These are phyloP conservation scores for Lutjanus argentimaculatus DNA, from an alignment of 2,797 vertebrate genomes.

Conservation along the genomic window DNA sequence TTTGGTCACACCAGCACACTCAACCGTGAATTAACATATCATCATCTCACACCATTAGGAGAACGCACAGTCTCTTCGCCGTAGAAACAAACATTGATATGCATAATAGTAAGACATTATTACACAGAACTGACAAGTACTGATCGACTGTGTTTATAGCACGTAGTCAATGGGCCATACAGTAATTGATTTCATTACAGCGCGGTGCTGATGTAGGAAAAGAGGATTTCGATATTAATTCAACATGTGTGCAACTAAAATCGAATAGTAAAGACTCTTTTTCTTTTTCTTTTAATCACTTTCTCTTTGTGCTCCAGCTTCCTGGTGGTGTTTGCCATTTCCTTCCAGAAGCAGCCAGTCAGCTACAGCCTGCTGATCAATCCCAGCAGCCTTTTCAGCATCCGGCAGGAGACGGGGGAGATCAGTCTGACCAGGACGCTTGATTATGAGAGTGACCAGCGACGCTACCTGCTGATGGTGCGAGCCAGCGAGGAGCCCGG, in stretches of 20 bases:
- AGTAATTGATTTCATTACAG: slow-evolving; percentile 69
- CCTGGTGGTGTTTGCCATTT: slow-evolving; percentile 87
- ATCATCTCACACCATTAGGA: slow-evolving; percentile 55
- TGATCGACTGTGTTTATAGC: slow-evolving; percentile 64
- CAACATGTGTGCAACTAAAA: slow-evolving; percentile 39
- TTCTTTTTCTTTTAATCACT: slow-evolving; percentile 20
- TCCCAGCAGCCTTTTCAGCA: slow-evolving; percentile 90
- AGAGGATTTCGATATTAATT: slow-evolving; percentile 66
- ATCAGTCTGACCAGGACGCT: slow-evolving; percentile 87
- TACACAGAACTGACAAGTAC: slow-evolving; percentile 61
- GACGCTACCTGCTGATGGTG: slow-evolving; percentile 89
- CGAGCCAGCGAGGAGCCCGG: slow-evolving; percentile 87
- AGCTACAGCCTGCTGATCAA: slow-evolving; percentile 91
- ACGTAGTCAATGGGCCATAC: slow-evolving; percentile 61
- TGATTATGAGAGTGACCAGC: slow-evolving; percentile 91
- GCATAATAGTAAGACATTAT: slow-evolving; percentile 63
- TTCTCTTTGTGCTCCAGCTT: slow-evolving; percentile 83
- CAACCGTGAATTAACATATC: slow-evolving; percentile 55
- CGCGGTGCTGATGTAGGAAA: slow-evolving; percentile 55
- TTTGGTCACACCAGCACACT: slow-evolving; percentile 45
- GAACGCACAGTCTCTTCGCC: slow-evolving; percentile 49
- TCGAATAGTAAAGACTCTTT: slow-evolving; percentile 34
- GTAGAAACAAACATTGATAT: slow-evolving; percentile 65
- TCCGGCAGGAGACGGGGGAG: slow-evolving; percentile 87
- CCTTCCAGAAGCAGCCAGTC: slow-evolving; percentile 90